Conservation (phyloP, 2,888 invertebrate genomes). For the Orthosia gothica region DNA sequence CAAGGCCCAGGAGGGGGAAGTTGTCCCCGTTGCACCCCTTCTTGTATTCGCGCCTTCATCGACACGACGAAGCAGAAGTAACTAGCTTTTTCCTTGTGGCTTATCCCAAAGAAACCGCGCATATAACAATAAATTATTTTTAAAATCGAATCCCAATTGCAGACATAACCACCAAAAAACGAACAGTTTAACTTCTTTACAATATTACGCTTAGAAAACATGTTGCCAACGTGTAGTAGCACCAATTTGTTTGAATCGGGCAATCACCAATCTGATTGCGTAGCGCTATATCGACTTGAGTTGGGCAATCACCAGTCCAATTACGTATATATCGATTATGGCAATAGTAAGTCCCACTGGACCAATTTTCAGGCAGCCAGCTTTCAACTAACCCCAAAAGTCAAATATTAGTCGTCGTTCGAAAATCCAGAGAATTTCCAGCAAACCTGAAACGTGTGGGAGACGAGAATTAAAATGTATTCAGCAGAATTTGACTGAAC, state of each 20-base stretch:
- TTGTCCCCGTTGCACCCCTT: too few relatives aligned
- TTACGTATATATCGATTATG: slow-evolving; percentile 9
- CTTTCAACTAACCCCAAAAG: neutral
- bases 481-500: slow-evolving; percentile 10
- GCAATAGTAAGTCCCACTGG: neutral
- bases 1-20: too few relatives aligned
- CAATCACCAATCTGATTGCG: neutral
- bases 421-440: neutral
- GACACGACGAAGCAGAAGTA: too few relatives aligned
- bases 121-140: too few relatives aligned
- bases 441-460: neutral
- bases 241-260: neutral
- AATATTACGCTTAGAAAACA: too few relatives aligned
- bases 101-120: too few relatives aligned
- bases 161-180: too few relatives aligned
- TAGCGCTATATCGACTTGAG: neutral
- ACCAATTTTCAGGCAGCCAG: slow-evolving; percentile 1
- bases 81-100: too few relatives aligned
- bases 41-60: too few relatives aligned
- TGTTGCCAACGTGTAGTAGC: neutral
- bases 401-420: neutral
- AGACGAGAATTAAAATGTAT: neutral
- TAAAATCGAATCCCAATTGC: too few relatives aligned
- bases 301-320: neutral
- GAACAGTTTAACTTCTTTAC: too few relatives aligned